Percentiles rank a stretch among this genome's conserved stretches.
These are phyloP conservation scores for Phylloscopus trochiloides DNA, from an alignment of 2,113 vertebrate species.

Conservation along the genomic window DNA sequence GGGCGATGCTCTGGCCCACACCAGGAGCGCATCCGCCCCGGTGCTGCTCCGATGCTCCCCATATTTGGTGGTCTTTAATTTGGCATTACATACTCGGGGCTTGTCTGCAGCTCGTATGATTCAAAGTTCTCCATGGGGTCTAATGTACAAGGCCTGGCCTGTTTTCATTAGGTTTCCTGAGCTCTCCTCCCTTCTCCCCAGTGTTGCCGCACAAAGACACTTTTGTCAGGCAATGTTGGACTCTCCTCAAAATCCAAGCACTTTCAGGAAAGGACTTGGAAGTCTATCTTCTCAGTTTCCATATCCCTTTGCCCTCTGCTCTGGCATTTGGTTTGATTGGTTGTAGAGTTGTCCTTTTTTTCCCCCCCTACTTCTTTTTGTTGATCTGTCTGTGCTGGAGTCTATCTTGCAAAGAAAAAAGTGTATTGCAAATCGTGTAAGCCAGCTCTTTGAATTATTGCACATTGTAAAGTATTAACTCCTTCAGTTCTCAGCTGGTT, in stretches of 20 bases:
- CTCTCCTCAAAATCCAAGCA: constrained; percentile 75
- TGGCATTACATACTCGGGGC: constrained; percentile 37
- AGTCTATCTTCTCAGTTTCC: constrained; percentile 78
- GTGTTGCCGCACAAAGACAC: constrained; percentile 72
- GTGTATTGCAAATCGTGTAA: constrained; percentile 8
- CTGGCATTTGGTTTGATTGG: constrained; percentile 68
- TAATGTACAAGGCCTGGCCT: constrained; percentile 67
- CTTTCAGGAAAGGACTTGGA: constrained; percentile 78
- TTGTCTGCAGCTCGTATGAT: constrained; percentile 62
- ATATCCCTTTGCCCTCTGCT: constrained; percentile 71
- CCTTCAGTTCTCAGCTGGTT: constrained; percentile 18
- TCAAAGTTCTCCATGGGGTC: constrained; percentile 67
- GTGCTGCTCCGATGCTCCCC: background rate
- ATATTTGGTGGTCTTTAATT: constrained; percentile 57
- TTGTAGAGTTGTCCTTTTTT: background rate
- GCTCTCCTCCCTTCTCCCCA: constrained; percentile 64
- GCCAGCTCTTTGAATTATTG: background rate
- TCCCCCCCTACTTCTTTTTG: background rate
- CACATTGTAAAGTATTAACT: constrained; percentile 44
- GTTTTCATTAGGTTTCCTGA: constrained; percentile 71
- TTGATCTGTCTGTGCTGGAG: background rate
- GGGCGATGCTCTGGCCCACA: background rate
- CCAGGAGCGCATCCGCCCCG: background rate
- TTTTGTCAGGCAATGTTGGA: constrained; percentile 75
- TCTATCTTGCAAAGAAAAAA: constrained; percentile 33